phyloP scores from a whole-genome alignment of 2,113 vertebrate genomes.

The Boleophthalmus pectinirostris region DNA sequence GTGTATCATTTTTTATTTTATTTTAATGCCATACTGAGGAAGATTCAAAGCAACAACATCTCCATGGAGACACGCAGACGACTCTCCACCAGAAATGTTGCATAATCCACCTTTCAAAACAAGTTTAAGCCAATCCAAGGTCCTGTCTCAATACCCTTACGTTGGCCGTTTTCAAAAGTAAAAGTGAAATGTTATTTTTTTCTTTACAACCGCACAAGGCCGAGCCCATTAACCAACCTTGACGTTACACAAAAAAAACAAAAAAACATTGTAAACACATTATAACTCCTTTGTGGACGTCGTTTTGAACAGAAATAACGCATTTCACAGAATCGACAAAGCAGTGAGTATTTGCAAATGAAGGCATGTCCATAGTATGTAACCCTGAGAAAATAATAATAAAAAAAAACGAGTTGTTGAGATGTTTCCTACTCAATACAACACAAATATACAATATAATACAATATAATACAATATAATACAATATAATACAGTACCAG shows the following conservation, averaged over 20 bases:
- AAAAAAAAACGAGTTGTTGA: not conserved
- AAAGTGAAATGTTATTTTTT: not conserved
- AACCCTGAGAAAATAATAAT: not conserved
- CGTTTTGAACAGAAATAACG: not conserved
- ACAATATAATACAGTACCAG: not conserved
- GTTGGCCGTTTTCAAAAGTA: too few relatives aligned
- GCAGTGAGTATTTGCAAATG: not conserved
- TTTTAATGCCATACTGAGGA: too few relatives aligned
- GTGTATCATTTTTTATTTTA: too few relatives aligned
- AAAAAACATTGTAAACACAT: not conserved
- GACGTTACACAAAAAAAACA: too few relatives aligned
- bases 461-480: too few relatives aligned
- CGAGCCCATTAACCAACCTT: slow-evolving; percentile 14
- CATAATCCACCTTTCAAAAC: too few relatives aligned
- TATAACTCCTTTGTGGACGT: not conserved
- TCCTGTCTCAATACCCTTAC: too few relatives aligned
- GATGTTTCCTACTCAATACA: not conserved
- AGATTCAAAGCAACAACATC: too few relatives aligned
- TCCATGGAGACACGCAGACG: too few relatives aligned
- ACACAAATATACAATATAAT: too few relatives aligned
- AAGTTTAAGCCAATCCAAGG: too few relatives aligned
- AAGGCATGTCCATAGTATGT: not conserved
- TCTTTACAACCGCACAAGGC: not conserved
- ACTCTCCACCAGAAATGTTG: too few relatives aligned
- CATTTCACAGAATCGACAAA: not conserved